These are phyloP conservation scores for Entelurus aequoreus DNA, from an alignment of 2,113 vertebrate species.

Conservation along the genomic window DNA sequence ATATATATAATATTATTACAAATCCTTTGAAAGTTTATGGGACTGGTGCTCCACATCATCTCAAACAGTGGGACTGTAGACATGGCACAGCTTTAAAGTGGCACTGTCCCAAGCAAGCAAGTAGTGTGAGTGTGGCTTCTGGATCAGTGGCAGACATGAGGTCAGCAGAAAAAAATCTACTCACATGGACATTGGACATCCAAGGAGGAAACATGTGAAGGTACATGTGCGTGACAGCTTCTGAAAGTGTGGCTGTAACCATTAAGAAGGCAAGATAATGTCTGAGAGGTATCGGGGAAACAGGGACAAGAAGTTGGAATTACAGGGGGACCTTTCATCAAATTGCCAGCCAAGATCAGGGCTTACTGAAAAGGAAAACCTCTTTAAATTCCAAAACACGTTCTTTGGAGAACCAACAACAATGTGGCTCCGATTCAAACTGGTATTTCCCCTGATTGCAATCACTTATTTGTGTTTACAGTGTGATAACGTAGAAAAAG, in stretches of 20 bases:
- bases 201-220: slow-evolving; percentile 46
- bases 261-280: slow-evolving; percentile 2
- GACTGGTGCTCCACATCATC: slow-evolving; percentile 8
- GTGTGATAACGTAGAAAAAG: slow-evolving; percentile 29
- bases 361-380: slow-evolving; percentile 26
- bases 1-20: neutral
- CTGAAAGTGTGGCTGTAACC: slow-evolving; percentile 3
- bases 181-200: slow-evolving; percentile 54
- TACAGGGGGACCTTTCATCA: slow-evolving; percentile 38
- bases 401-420: slow-evolving; percentile 37
- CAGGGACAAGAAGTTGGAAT: slow-evolving; percentile 34
- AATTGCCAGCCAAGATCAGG: slow-evolving; percentile 35
- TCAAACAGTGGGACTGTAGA: slow-evolving; percentile 25
- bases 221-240: slow-evolving; percentile 12
- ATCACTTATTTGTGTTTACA: slow-evolving; percentile 59
- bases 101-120: slow-evolving; percentile 50
- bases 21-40: slow-evolving; percentile 2
- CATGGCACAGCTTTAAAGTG: slow-evolving; percentile 39
- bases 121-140: slow-evolving; percentile 59
- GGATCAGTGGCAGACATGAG: slow-evolving; percentile 63
- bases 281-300: slow-evolving; percentile 6
- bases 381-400: slow-evolving; percentile 15
- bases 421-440: slow-evolving; percentile 35
- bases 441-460: slow-evolving; percentile 64
- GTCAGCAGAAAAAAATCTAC: slow-evolving; percentile 70